Base-by-base conservation (phyloP, 2,113 vertebrate species). In the Platysternon megacephalum region DNA sequence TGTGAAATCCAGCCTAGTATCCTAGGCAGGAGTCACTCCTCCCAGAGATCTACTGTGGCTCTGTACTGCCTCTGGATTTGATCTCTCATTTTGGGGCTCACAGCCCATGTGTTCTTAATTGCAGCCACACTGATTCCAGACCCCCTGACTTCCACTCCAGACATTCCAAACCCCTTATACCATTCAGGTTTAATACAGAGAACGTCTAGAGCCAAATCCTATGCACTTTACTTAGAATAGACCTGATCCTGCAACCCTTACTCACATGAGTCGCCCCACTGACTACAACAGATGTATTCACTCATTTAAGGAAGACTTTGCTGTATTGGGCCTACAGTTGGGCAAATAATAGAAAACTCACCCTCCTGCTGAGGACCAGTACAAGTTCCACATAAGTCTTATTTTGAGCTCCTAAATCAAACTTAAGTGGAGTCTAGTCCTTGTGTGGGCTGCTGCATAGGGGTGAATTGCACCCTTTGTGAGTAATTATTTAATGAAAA, bases 401-500 rank as follows among this genome's bases (percentile, higher is more conserved):
- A 14, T 35, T 53, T 81, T 85, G 65, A 92, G 58, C 78, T 88
- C 51, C 65, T 72, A 0, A 44, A 85, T 78, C 51, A 89, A 46
- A 90, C 7, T 32, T 42, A 29, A 44, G 42, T 78, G 56, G 32
- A 2, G 35, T n/a, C 85, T 46, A 78, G 78, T 21, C 87, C n/a
- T 8, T 1, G 42, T 51, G 48, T 26, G 87, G 85, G 17, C 53
- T 21, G 16, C 0, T 12, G 21, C 48, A 10, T 11, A 32, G 16
- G 14, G 56, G 5, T 2, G 44, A 56, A 39, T 3, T 29, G 14
- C 17, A 4, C 11, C 35, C 42, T 83, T 81, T 79, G 53, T 32
- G 52, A 81, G 82, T 84, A 58, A 80, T 21, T n/a, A 93, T 28
- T 51, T 80, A 65, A 21, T 8, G 74, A 32, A 93, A 97, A 85